Conservation (phyloP, 2,113 vertebrate species). For the Vireo altiloquus region DNA sequence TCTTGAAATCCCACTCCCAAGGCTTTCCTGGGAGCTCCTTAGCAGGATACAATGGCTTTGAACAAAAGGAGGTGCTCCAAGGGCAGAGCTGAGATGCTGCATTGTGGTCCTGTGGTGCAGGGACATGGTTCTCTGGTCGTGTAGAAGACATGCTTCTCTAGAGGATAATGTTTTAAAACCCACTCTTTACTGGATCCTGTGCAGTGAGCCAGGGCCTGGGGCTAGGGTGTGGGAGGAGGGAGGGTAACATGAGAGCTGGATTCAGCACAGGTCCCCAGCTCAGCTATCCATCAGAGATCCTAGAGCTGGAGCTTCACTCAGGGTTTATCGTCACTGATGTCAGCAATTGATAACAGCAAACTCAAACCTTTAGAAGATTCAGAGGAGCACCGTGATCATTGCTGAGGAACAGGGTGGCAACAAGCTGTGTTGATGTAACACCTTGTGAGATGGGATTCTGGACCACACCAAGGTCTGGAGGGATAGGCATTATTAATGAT, state of each 20-base stretch:
- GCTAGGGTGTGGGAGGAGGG: neutral
- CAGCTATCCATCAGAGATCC: neutral
- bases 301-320: neutral
- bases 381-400: rapidly evolving
- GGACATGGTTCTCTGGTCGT: rapidly evolving
- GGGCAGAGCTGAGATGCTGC: neutral
- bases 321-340: neutral
- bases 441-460: neutral
- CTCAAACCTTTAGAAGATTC: neutral
- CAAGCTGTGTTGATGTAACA: neutral
- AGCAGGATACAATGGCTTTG: neutral
- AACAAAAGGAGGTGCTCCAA: neutral
- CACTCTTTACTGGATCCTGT: neutral
- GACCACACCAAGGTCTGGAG: neutral
- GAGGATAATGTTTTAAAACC: neutral
- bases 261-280: rapidly evolving
- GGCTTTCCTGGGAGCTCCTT: neutral
- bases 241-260: neutral
- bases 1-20: neutral
- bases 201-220: neutral
- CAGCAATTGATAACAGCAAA: neutral
- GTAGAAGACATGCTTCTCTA: neutral
- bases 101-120: neutral
- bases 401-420: neutral
- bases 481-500: neutral